These are phyloP conservation scores for Festucalex cinctus DNA, from an alignment of 2,113 vertebrate genomes.

Conservation along the genomic window DNA sequence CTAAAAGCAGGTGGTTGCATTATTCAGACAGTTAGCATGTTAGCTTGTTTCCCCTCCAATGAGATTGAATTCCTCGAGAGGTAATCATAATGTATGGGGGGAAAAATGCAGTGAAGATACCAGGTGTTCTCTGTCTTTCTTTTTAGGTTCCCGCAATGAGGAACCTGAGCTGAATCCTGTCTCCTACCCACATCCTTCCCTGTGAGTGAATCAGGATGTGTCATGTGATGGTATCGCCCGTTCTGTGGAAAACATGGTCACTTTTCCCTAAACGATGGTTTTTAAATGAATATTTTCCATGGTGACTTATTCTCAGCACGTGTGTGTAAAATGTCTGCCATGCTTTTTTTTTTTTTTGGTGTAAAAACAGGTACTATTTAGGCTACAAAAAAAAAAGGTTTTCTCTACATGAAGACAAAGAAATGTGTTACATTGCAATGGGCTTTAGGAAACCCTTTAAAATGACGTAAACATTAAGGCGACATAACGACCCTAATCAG, in stretches of 20 bases:
- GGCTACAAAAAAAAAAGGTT: background rate
- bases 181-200: conserved; percentile 29
- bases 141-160: background rate
- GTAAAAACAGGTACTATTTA: conserved; percentile 17
- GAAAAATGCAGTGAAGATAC: background rate
- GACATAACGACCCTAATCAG: no score
- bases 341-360: conserved; percentile 3
- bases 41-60: background rate
- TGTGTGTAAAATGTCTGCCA: conserved; percentile 42
- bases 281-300: background rate
- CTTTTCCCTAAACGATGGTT: background rate
- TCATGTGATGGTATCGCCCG: conserved; percentile 16
- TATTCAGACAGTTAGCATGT: background rate
- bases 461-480: no score
- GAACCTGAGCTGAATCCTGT: conserved; percentile 8
- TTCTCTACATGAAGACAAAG: background rate
- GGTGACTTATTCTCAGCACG: background rate
- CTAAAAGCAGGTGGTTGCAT: background rate
- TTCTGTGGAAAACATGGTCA: conserved; percentile 1
- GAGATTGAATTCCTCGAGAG: no score
- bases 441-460: no score
- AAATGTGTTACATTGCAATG: no score
- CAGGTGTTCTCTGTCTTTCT: background rate
- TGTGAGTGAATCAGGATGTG: conserved; percentile 42
- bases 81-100: no score